Percentiles rank a stretch among this genome's conserved stretches.
Evolutionary conservation across 1,140 invertebrate species (phyloP).

Genomic region (Danaus melanippus): DNA sequence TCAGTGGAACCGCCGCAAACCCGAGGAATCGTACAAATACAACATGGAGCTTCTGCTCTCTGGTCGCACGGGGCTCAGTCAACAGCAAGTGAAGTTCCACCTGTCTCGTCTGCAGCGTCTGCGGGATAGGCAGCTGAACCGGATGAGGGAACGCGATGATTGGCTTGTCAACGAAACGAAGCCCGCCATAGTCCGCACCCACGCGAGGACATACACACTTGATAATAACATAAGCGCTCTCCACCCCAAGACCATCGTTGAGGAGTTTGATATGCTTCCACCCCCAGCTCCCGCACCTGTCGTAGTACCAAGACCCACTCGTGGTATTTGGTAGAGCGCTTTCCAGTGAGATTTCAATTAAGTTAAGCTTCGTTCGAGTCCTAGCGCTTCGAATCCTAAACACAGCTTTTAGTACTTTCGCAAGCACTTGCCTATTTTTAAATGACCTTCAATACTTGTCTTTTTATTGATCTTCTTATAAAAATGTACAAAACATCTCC

Average conservation of each 20-base stretch:
- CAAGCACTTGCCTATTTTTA: conserved; percentile 14
- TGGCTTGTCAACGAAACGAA: conserved; percentile 51
- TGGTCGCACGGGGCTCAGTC: conserved; percentile 55
- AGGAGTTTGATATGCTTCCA: conserved; percentile 63
- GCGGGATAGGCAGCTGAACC: conserved; percentile 53
- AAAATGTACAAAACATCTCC: too few relatives aligned
- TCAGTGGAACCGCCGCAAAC: conserved; percentile 59
- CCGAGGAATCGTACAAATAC: conserved; percentile 57
- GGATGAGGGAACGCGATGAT: conserved; percentile 36
- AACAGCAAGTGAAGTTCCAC: conserved; percentile 52
- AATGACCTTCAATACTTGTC: not conserved
- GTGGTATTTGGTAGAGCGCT: conserved; percentile 35
- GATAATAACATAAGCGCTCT: conserved; percentile 66
- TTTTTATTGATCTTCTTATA: conserved; percentile 1
- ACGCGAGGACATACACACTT: conserved; percentile 58
- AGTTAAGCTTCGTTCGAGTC: conserved; percentile 19
- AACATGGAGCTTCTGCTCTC: conserved; percentile 59
- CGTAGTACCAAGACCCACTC: conserved; percentile 28
- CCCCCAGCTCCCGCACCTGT: conserved; percentile 35
- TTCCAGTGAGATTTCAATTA: conserved; percentile 5
- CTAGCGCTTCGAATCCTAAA: conserved; percentile 25
- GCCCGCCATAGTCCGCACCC: conserved; percentile 45
- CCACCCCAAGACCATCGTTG: conserved; percentile 68
- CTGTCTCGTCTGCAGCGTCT: conserved; percentile 52
- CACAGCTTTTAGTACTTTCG: conserved; percentile 22